Evolutionary conservation across 92 coral and sea anemone species (phyloP).

Genomic region (Chrysogorgia sp.): DNA sequence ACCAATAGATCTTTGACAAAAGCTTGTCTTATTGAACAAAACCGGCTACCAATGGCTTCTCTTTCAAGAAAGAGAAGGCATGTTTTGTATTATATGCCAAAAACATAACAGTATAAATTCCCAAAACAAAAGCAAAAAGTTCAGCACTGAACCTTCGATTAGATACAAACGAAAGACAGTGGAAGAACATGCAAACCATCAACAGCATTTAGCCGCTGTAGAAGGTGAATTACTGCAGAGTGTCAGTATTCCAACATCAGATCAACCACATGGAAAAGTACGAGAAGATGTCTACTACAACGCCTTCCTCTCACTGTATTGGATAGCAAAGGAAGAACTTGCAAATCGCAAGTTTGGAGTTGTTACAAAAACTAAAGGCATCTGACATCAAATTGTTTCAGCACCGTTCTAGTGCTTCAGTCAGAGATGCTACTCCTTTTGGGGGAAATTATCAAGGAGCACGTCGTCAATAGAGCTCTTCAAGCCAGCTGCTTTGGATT

Average conservation of each 20-base stretch:
- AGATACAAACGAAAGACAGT: slow-evolving; percentile 43
- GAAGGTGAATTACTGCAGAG: slow-evolving; percentile 35
- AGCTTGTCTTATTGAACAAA: too few species aligned
- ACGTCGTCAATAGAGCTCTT: slow-evolving; percentile 8
- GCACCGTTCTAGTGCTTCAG: slow-evolving; percentile 47
- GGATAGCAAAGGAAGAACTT: slow-evolving; percentile 58
- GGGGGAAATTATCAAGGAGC: slow-evolving; percentile 12
- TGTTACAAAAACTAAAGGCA: slow-evolving; percentile 35
- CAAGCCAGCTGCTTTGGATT: slow-evolving; percentile 35
- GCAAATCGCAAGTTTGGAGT: slow-evolving; percentile 51
- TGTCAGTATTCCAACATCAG: slow-evolving; percentile 37
- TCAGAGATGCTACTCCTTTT: slow-evolving; percentile 53
- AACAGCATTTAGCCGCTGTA: slow-evolving; percentile 40
- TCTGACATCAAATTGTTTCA: slow-evolving; percentile 50
- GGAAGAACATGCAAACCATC: slow-evolving; percentile 22
- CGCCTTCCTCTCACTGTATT: slow-evolving; percentile 52
- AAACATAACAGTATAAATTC: slow-evolving; percentile 23
- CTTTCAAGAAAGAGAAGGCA: slow-evolving; percentile 6
- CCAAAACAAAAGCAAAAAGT: slow-evolving; percentile 17
- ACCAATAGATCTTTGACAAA: too few species aligned
- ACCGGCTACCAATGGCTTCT: too few species aligned
- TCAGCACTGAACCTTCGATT: slow-evolving; percentile 26
- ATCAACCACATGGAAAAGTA: slow-evolving; percentile 29
- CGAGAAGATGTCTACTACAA: slow-evolving; percentile 28
- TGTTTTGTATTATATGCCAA: slow-evolving; percentile 44